phyloP scores from a whole-genome alignment of 1,140 invertebrate species.

The Onthophagus taurus region DNA sequence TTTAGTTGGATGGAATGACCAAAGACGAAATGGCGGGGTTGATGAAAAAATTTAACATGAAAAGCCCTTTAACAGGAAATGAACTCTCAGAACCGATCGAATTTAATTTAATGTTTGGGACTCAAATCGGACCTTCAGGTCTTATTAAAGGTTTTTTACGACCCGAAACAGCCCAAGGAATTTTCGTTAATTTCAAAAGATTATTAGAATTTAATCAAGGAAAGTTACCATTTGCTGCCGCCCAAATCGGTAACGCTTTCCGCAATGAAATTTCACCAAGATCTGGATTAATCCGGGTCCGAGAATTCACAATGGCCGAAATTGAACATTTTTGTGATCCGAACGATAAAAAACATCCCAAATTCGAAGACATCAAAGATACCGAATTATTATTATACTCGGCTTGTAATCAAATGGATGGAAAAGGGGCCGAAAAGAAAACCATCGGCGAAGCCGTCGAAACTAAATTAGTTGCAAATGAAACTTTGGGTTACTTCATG shows the following conservation, averaged over 20 bases:
- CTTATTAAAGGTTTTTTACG: conserved; percentile 87
- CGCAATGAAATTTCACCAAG: conserved; percentile 99
- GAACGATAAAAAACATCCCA: conserved; percentile 76
- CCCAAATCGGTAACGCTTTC: conserved; percentile 96
- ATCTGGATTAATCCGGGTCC: conserved; percentile 89
- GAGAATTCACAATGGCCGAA: conserved; percentile 99
- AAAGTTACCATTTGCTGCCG: conserved; percentile 92
- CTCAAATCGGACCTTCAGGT: conserved; percentile 93
- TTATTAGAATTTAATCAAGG: conserved; percentile 96
- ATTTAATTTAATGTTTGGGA: conserved; percentile 98
- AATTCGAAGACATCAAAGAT: conserved; percentile 73
- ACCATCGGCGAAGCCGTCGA: conserved; percentile 72
- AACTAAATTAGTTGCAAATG: conserved; percentile 76
- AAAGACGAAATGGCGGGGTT: conserved; percentile 82
- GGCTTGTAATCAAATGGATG: conserved; percentile 94
- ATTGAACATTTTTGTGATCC: conserved; percentile 99
- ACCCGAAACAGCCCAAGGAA: conserved; percentile 98
- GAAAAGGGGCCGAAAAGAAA: conserved; percentile 60
- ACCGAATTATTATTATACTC: conserved; percentile 79
- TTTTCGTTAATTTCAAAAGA: conserved; percentile 98
- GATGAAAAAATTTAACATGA: conserved; percentile 83
- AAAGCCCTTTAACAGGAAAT: conserved; percentile 90
- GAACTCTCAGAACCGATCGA: conserved; percentile 90
- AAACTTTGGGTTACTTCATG: conserved; percentile 98
- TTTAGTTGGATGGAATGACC: conserved; percentile 71